Base-by-base conservation (phyloP, 2,888 invertebrate genomes). In the Strigamia maritima region DNA sequence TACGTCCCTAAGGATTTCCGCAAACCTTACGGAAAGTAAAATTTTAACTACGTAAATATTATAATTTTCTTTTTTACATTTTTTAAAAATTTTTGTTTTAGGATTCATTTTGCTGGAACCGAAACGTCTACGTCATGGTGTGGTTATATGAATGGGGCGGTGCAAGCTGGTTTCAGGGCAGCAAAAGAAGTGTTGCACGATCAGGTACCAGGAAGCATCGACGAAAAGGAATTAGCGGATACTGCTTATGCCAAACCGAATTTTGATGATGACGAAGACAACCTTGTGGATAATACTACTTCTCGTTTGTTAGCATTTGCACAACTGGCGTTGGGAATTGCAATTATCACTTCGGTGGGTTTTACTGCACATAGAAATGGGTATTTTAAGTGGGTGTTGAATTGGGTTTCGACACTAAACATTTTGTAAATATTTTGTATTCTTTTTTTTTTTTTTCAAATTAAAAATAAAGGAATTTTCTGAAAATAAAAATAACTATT, bases 141-240 rank as follows among this genome's bases (percentile, higher is more conserved):
- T 60, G 86, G 86, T 22, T 86, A 85, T 82, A 84, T 86, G 83
- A 83, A 82, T 54, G 86, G 86, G 0, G 86, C 86, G 10, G 83
- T 86, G 1, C 84, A 86, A 81, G 82, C 84, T 19, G 85, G 85
- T 7, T 80, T 82, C 40, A 80, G 84, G 75, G 84, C 84, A n/a
- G 84, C 84, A n/a, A 80, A 80, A 19, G 83, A 84, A 81, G 83
- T 83, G 28, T 28, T 80, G 19, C 65, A 28, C 24, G 24, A 74
- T 6, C 0, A 79, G 49, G 3, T 31, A 1, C 80, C 79, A 12
- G 38, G 16, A 19, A 8, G 49, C 54, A 8, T 80, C 3, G 31
- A n/a, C 2, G 14, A 24, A 1, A 49, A 79, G 14, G 75, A 79
- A 31, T 35, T 74, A 12, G 19, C 10, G 2, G 80, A 80, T 26